Evolutionary conservation across 2,888 invertebrate genomes (phyloP).

Genomic region (Chirona hameri): DNA sequence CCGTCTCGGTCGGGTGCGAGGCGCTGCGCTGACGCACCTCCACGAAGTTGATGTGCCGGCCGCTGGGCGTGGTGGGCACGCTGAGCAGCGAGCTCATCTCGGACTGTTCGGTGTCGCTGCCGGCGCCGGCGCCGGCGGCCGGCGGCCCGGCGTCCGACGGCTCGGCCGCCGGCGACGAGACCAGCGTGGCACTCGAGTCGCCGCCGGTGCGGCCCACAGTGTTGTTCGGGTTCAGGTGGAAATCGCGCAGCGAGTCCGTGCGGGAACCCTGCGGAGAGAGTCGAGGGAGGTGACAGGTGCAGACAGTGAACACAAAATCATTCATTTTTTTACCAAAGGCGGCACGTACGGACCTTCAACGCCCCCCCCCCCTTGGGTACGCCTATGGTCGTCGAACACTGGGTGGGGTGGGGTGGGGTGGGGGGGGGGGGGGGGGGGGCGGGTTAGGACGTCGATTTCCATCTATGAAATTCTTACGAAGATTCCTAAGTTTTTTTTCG

Average conservation of each 20-base stretch:
- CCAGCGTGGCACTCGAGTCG: constrained; percentile 3
- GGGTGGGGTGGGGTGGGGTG: too few species aligned
- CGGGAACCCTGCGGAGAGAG: not conserved
- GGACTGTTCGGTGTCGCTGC: not conserved
- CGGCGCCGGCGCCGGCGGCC: not conserved
- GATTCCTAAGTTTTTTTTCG: too few species aligned
- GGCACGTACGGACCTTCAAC: too few species aligned
- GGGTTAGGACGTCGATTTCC: not conserved
- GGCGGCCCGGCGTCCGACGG: not conserved
- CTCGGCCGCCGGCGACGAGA: not conserved
- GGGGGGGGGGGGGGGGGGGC: not conserved
- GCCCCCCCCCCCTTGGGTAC: too few species aligned
- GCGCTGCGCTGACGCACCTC: not conserved
- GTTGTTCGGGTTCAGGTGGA: not conserved
- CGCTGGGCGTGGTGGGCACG: constrained; percentile 13
- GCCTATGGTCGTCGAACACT: too few species aligned
- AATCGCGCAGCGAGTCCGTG: constrained; percentile 7
- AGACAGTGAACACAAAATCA: too few species aligned
- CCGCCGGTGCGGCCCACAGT: not conserved
- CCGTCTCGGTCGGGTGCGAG: not conserved
- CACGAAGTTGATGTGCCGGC: not conserved
- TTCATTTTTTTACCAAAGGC: too few species aligned
- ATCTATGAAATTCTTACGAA: too few species aligned
- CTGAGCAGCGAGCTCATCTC: constrained; percentile 7
- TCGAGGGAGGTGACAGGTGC: not conserved